Evolutionary conservation across 2,113 vertebrate genomes (phyloP).

Genomic region (Butorides virescens): DNA sequence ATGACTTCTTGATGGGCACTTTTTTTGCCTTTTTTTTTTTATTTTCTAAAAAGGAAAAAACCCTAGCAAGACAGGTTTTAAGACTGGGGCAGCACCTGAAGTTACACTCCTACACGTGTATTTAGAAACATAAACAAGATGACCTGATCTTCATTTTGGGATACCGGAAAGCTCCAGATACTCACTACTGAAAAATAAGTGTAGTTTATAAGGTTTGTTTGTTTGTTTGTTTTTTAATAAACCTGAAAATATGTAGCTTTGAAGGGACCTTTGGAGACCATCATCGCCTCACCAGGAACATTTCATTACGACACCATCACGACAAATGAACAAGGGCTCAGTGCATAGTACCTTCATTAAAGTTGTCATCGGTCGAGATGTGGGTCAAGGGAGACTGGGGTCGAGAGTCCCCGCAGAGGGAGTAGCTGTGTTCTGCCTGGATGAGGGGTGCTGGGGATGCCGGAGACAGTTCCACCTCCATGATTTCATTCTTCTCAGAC

Average conservation of each 20-base stretch:
- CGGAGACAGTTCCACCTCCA: constrained; percentile 85
- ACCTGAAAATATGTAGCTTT: neutral
- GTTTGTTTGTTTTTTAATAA: neutral
- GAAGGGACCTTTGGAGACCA: neutral
- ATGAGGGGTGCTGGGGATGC: constrained; percentile 91
- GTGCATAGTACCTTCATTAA: constrained; percentile 81
- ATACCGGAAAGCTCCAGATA: neutral
- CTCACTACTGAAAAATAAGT: neutral
- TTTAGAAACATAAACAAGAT: neutral
- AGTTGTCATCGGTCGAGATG: constrained; percentile 81
- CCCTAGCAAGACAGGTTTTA: neutral
- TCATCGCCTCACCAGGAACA: neutral
- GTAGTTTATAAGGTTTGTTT: neutral
- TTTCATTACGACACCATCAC: neutral
- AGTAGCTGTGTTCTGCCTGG: constrained; percentile 97
- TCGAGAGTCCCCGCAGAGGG: constrained; percentile 91
- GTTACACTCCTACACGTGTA: neutral
- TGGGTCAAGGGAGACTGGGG: constrained; percentile 93
- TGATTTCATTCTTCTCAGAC: constrained; percentile 83
- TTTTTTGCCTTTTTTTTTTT: neutral
- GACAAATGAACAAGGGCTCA: neutral
- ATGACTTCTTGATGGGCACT: neutral
- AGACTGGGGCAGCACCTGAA: neutral
- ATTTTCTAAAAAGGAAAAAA: neutral
- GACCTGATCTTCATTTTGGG: neutral